Base-by-base conservation (phyloP, 1,140 invertebrate species). In the Formica selysi region DNA sequence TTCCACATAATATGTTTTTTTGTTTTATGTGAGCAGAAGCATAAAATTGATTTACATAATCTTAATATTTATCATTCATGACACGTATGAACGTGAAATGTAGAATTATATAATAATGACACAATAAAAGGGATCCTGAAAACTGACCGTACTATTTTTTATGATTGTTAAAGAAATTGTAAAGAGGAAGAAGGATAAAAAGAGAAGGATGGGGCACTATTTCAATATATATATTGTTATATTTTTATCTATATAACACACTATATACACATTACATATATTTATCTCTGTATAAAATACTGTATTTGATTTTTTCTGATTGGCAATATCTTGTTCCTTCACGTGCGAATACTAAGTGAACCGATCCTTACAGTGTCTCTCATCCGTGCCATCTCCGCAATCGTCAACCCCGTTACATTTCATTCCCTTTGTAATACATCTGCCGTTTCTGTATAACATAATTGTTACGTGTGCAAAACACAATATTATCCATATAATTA, bases 351-450 rank as follows among this genome's bases (percentile, higher is more conserved):
- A 41, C 54, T 76, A 91, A 22, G 67, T 67, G 64, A 86, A 89
- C 85, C 92, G 87, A 85, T 95, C 90, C 83, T 94, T 93, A 90
- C 97, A 97, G 73, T 96, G 96, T 88, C 94, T 93, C 94, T 98
- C 97, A 93, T 98, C 97, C 26, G 95, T 96, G 86, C 95, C 95
- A 92, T 97, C 97, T 4, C 95, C 96, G 93, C 97, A 98, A 91
- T 97, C 96, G 88, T 96, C 95, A 13, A 95, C 90, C 57, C 97
- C 97, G 95, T 98, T 97, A 94, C 97, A 98, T 89, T 95, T 95
- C 44, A 92, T 91, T 22, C 90, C 78, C 81, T 95, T 95, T 19
- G 95, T 89, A 61, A 97, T 95, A 92, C 97, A 97, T 70, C 97
- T 95, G 48, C 95, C 95, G 90, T 97, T 97, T 57, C 94, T 95